These are phyloP conservation scores for Peromyscus leucopus DNA, from an alignment of 2,113 vertebrate genomes.

Conservation along the genomic window DNA sequence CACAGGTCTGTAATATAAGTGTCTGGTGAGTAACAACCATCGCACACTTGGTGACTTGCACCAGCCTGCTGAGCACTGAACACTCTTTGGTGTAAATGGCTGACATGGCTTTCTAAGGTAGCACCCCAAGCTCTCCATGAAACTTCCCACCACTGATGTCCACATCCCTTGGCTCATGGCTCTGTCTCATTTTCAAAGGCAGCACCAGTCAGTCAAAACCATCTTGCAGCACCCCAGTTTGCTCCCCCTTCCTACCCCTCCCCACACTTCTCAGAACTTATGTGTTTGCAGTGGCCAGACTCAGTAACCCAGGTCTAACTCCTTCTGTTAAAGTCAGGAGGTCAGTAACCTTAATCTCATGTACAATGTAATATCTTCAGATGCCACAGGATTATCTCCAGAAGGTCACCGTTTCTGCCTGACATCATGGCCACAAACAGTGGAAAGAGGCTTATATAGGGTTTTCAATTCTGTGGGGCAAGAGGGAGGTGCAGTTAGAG, in stretches of 20 bases:
- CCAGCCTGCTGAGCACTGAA: background rate
- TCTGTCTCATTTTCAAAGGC: background rate
- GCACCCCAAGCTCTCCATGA: background rate
- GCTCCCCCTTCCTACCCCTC: background rate
- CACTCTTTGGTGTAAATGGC: background rate
- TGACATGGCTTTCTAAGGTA: background rate
- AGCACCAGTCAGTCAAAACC: background rate
- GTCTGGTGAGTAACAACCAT: background rate
- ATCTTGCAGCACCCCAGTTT: background rate
- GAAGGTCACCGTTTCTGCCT: background rate
- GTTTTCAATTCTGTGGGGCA: background rate
- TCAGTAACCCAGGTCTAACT: background rate
- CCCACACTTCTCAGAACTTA: background rate
- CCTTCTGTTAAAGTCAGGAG: background rate
- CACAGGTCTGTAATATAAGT: background rate
- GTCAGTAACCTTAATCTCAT: background rate
- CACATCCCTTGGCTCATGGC: background rate
- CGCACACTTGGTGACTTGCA: background rate
- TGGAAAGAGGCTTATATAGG: background rate
- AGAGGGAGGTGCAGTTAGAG: background rate
- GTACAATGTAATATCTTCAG: background rate
- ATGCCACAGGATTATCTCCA: background rate
- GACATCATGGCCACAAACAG: no score
- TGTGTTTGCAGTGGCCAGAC: background rate
- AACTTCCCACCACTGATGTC: background rate